Evolutionary conservation across 2,888 invertebrate genomes (phyloP).

Genomic region (Sarcophaga subvicina): DNA sequence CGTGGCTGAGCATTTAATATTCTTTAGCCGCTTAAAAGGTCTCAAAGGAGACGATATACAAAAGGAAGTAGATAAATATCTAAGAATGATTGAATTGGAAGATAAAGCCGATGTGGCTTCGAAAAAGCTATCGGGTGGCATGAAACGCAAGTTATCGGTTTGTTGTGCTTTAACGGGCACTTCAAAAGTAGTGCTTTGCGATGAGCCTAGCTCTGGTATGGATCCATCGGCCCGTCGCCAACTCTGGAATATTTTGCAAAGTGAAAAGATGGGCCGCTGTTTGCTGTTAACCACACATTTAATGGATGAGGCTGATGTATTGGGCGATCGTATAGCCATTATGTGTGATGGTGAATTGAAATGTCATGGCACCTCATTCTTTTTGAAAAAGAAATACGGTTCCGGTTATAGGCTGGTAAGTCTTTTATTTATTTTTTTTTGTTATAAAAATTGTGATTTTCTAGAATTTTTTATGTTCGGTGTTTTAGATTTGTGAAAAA

Average conservation of each 20-base stretch:
- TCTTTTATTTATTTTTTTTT: neutral
- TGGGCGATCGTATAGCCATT: conserved; percentile 94
- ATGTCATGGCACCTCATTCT: conserved; percentile 91
- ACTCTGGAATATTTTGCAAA: conserved; percentile 92
- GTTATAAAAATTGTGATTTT: too few relatives aligned
- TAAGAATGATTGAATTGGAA: conserved; percentile 86
- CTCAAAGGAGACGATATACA: conserved; percentile 83
- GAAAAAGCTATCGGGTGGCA: conserved; percentile 88
- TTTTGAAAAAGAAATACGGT: conserved; percentile 92
- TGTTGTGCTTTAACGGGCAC: conserved; percentile 90
- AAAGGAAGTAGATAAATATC: conserved; percentile 85
- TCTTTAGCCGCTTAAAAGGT: conserved; percentile 90
- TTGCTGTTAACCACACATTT: conserved; percentile 93
- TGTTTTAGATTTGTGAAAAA: conserved; percentile 82
- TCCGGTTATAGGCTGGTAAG: conserved; percentile 90
- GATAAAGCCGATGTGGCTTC: conserved; percentile 85
- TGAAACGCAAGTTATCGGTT: conserved; percentile 89
- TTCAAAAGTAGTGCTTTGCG: conserved; percentile 88
- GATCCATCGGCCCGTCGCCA: conserved; percentile 92
- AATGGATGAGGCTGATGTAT: conserved; percentile 95
- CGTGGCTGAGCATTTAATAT: conserved; percentile 91
- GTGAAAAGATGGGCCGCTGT: conserved; percentile 88
- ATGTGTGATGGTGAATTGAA: conserved; percentile 91
- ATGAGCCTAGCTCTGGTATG: conserved; percentile 93
- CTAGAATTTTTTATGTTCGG: too few relatives aligned